Evolutionary conservation across 2,113 vertebrate genomes (phyloP).

Genomic region (Sander vitreus): DNA sequence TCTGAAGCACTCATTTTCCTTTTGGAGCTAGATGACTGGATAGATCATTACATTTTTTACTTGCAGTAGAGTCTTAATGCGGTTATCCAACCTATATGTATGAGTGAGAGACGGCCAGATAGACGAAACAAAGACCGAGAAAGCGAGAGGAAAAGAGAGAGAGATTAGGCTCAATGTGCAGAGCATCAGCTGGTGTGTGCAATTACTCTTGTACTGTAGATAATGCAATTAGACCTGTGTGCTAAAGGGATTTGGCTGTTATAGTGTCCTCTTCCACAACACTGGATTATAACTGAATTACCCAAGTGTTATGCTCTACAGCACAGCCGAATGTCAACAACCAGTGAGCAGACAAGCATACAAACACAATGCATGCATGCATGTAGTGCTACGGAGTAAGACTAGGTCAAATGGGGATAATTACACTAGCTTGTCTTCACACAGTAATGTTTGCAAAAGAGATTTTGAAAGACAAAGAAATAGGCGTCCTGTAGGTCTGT

Average conservation of each 20-base stretch:
- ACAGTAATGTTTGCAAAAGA: background rate
- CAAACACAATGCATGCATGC: constrained; percentile 18
- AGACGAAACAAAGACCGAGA: background rate
- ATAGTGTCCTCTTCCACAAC: constrained; percentile 63
- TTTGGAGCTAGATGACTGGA: no score
- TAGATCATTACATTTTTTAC: background rate
- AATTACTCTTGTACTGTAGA: constrained; percentile 67
- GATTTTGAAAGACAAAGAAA: constrained; percentile 13
- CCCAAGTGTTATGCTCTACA: constrained; percentile 50
- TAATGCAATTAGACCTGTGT: constrained; percentile 78
- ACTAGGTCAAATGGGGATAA: constrained; percentile 53
- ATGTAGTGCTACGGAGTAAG: background rate
- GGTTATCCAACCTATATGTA: background rate
- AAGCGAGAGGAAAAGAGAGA: background rate
- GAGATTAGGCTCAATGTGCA: constrained; percentile 19
- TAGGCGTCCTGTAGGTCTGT: background rate
- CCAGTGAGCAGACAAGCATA: constrained; percentile 49
- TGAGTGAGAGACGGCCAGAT: background rate
- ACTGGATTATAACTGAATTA: constrained; percentile 68
- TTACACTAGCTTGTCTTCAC: constrained; percentile 19
- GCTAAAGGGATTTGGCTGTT: constrained; percentile 68
- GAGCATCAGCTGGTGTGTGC: constrained; percentile 71
- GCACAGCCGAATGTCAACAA: constrained; percentile 69
- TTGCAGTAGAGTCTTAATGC: background rate
- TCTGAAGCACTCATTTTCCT: background rate